Evolutionary conservation across 1,140 invertebrate species (phyloP), one percentile per base, ranked within the genome.

Genomic region (Colletes gigas): DNA sequence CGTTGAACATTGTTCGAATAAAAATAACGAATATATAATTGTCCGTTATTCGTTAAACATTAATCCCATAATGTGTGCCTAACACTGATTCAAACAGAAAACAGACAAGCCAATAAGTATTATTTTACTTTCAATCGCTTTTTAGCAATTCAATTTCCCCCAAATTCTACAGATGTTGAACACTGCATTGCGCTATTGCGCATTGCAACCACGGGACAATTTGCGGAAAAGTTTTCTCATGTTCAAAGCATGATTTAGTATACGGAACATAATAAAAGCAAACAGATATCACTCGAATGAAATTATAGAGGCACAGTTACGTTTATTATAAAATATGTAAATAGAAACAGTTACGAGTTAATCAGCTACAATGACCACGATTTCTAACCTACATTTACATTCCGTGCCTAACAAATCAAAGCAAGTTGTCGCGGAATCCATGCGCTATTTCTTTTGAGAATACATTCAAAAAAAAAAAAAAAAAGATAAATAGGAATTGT

Each of bases 181-280:
- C 47, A 72, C 76, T 60, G 68, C 81, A 82, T 79, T 79, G 81
- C 76, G 76, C 63, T 82, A 59, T 71, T 55, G 21, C 52, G 73
- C 66, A 63, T 21, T 39, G 44, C 60, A 21, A 55, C 19, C 59
- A 6, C 19, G 5, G 15, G 39, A 14, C 57, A 50, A 39, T 63
- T 44, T 65, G n/a, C 41, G 57, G 30, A 14, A n/a, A 68, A 69
- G 3, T 47, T 69, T 21, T 54, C 17, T 5, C 8, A 19, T 52
- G 47, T 52, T 41, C 30, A 6, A 47, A 1, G 10, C 8, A 3
- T 10, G 55, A 47, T 59, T 30, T 9, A 47, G 30, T 39, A 9
- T 21, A 3, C 5, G 30, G 17, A 10, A 9, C 9, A 19, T 15
- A 19, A 14, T 15, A 60, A 60, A 59, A 50, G 30, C 8, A 59